phyloP scores from a whole-genome alignment of 2,888 invertebrate species.

The Drepanosiphum platanoidis region DNA sequence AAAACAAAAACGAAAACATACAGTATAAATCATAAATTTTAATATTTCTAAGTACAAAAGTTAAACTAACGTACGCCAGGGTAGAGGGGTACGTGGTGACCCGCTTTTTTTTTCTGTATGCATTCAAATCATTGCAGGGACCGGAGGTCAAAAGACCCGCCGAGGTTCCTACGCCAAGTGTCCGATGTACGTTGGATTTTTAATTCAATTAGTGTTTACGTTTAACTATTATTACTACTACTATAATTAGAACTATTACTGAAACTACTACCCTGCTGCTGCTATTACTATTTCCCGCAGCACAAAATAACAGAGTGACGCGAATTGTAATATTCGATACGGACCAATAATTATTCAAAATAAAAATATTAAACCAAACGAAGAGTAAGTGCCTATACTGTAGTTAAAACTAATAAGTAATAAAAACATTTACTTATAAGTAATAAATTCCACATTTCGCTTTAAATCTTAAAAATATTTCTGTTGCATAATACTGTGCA shows the following conservation, averaged over 20 bases:
- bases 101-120: not conserved
- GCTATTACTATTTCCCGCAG: no score
- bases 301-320: not conserved
- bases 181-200: constrained; percentile 6
- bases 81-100: constrained; percentile 31
- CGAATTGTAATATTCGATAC: not conserved
- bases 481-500: no score
- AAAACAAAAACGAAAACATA: constrained; percentile 52
- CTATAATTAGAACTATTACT: not conserved
- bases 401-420: no score
- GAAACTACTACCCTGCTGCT: not conserved
- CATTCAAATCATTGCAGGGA: not conserved
- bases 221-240: not conserved
- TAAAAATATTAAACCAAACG: not conserved
- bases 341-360: not conserved
- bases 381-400: no score
- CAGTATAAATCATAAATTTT: constrained; percentile 51
- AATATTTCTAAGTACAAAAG: constrained; percentile 48
- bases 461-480: no score
- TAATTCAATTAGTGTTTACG: constrained; percentile 33
- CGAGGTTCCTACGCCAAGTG: constrained; percentile 19
- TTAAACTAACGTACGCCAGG: constrained; percentile 19
- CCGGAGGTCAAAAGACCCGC: constrained; percentile 5
- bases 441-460: no score
- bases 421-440: no score